phyloP scores from a whole-genome alignment of 1,140 invertebrate genomes.

The Probaryconus sp. region DNA sequence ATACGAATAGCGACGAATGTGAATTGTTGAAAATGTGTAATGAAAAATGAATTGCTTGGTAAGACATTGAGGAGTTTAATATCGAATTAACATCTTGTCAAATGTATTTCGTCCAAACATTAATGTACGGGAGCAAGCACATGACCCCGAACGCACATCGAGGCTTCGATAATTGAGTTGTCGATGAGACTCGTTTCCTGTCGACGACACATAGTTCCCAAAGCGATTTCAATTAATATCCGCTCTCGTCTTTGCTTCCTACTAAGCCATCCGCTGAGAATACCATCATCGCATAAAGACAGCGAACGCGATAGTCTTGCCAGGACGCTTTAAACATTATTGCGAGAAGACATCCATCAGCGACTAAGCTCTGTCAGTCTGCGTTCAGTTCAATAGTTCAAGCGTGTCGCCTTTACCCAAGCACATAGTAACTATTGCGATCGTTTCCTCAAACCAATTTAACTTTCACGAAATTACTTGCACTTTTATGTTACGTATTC shows the following conservation, averaged over 20 bases:
- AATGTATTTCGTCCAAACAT: constrained; percentile 20
- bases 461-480: constrained; percentile 49
- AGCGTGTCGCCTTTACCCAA: constrained; percentile 29
- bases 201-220: constrained; percentile 38
- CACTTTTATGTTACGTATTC: constrained; percentile 44
- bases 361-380: constrained; percentile 28
- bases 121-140: constrained; percentile 22
- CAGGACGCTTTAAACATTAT: constrained; percentile 32
- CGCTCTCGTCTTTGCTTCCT: constrained; percentile 47
- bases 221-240: constrained; percentile 63
- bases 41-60: not conserved
- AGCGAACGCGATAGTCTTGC: constrained; percentile 37
- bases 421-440: constrained; percentile 37
- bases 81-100: constrained; percentile 32
- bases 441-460: constrained; percentile 48
- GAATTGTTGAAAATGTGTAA: too few species aligned
- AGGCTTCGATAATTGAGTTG: constrained; percentile 52
- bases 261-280: constrained; percentile 38
- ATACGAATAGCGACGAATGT: too few species aligned
- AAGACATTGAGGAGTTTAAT: constrained; percentile 15
- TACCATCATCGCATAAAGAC: constrained; percentile 37
- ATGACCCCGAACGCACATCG: constrained; percentile 27
- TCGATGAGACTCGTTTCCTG: constrained; percentile 53
- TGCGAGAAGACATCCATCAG: constrained; percentile 45
- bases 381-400: constrained; percentile 35